These are phyloP conservation scores for Clusia tigrina DNA, from an alignment of 2,888 invertebrate genomes.

Conservation along the genomic window DNA sequence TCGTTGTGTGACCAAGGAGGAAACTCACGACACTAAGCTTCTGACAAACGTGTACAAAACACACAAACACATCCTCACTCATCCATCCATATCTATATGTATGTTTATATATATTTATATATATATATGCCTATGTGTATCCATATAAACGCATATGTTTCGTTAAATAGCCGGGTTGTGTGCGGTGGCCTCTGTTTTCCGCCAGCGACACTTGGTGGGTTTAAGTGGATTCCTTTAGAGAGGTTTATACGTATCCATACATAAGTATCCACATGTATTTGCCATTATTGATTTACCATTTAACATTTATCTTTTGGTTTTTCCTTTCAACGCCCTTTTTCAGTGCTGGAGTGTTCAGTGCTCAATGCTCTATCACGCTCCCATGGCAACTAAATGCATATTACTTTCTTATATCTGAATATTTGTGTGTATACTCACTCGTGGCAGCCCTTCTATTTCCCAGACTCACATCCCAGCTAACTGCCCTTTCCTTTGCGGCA, in stretches of 20 bases:
- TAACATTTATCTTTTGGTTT: slow-evolving; percentile 38
- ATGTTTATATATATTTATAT: slow-evolving; percentile 22
- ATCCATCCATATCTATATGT: not conserved
- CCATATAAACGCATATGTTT: slow-evolving; percentile 10
- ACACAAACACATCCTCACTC: no score
- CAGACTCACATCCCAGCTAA: no score
- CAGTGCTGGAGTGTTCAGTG: not conserved
- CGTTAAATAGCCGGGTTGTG: not conserved
- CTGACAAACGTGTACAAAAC: no score
- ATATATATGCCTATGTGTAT: not conserved
- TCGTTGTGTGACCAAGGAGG: not conserved
- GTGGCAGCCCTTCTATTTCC: no score
- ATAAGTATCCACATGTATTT: slow-evolving; percentile 23
- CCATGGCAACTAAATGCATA: no score
- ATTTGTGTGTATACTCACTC: no score
- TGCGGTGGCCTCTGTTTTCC: slow-evolving; percentile 10
- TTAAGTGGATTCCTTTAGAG: not conserved
- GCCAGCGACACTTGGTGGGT: slow-evolving; percentile 9
- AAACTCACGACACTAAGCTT: no score
- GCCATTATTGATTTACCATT: slow-evolving; percentile 46
- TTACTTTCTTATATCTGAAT: no score
- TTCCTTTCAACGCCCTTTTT: slow-evolving; percentile 8
- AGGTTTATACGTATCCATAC: slow-evolving; percentile 19
- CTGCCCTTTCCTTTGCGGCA: no score
- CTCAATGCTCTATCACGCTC: not conserved